These are phyloP conservation scores for Cryptoprocta ferox DNA, from an alignment of 2,797 vertebrate genomes.

Conservation along the genomic window DNA sequence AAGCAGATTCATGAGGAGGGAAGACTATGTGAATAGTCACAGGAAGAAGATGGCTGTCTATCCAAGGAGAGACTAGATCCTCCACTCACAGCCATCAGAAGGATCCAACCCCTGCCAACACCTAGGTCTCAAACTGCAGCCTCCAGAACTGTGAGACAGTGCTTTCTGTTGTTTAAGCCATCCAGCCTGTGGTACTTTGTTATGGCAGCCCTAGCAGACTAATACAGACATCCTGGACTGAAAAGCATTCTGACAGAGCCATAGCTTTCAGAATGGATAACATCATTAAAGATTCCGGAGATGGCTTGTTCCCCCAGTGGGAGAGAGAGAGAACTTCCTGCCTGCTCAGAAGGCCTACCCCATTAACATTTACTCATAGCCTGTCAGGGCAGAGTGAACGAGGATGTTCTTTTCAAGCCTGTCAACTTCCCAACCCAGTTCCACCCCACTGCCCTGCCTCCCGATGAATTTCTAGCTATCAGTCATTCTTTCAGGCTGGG, in stretches of 20 bases:
- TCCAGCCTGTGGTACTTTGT: neutral
- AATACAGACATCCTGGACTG: neutral
- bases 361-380: neutral
- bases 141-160: neutral
- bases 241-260: neutral
- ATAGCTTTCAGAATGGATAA: neutral
- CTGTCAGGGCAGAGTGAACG: neutral
- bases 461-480: neutral
- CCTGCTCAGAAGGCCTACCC: no score
- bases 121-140: neutral
- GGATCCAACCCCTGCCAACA: neutral
- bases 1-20: neutral
- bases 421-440: neutral
- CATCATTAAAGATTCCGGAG: neutral
- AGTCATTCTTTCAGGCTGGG: neutral
- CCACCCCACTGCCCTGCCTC: neutral
- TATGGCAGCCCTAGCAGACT: neutral
- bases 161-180: neutral
- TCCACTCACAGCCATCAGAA: neutral
- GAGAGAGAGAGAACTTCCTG: neutral
- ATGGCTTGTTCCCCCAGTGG: neutral
- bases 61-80: neutral
- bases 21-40: rapidly evolving
- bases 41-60: neutral
- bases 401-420: neutral